Conservation (phyloP, 2,113 vertebrate species). For the Siniperca knerii region DNA sequence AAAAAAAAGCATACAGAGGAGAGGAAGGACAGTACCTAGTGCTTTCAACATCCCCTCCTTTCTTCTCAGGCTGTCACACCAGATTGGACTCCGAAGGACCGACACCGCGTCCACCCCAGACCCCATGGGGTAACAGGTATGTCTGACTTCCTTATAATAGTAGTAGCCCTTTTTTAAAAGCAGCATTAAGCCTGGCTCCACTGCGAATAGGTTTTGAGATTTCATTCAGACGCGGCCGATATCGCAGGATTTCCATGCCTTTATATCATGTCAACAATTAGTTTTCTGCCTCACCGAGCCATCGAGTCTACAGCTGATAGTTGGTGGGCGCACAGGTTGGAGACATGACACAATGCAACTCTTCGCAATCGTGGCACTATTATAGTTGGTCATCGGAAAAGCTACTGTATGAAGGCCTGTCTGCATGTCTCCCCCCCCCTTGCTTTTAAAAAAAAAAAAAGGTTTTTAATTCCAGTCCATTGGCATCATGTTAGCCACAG, state of each 20-base stretch:
- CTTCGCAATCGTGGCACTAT: slow-evolving; percentile 40
- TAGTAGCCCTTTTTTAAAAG: slow-evolving; percentile 1
- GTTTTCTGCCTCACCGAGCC: slow-evolving; percentile 64
- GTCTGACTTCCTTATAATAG: slow-evolving; percentile 73
- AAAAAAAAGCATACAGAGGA: slow-evolving; percentile 71
- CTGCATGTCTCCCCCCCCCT: slow-evolving; percentile 2
- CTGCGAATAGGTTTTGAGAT: slow-evolving; percentile 31
- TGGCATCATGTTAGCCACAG: slow-evolving; percentile 51
- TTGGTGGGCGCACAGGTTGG: slow-evolving; percentile 67
- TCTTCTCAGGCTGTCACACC: slow-evolving; percentile 79
- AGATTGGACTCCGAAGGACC: slow-evolving; percentile 80
- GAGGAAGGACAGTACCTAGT: slow-evolving; percentile 70
- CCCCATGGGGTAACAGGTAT: slow-evolving; percentile 90
- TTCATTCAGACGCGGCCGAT: slow-evolving; percentile 34
- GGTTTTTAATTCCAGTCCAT: slow-evolving; percentile 17
- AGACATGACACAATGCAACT: slow-evolving; percentile 71
- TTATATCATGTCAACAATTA: slow-evolving; percentile 66
- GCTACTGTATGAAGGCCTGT: slow-evolving; percentile 51
- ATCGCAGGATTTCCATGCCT: slow-evolving; percentile 31
- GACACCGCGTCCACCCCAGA: slow-evolving; percentile 83
- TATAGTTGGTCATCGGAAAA: slow-evolving; percentile 24
- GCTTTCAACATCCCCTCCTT: slow-evolving; percentile 75
- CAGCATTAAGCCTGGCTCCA: slow-evolving; percentile 19
- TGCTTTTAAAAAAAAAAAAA: not conserved
- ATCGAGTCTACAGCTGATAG: slow-evolving; percentile 60